These are phyloP conservation scores for Sturnira hondurensis DNA, from an alignment of 2,113 vertebrate species.

Conservation along the genomic window DNA sequence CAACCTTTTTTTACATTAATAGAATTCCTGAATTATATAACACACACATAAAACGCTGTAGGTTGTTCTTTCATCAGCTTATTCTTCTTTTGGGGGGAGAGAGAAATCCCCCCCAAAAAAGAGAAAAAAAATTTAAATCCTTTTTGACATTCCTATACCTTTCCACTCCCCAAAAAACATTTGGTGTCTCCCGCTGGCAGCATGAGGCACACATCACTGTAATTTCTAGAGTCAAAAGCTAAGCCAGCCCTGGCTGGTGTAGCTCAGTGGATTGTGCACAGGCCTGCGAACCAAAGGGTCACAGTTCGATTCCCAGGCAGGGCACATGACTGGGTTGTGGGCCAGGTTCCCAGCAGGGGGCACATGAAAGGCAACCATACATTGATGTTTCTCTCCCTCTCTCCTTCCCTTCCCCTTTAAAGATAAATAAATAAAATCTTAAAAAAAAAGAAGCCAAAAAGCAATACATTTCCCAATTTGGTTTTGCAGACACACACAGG, in stretches of 20 bases:
- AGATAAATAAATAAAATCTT: too few relatives aligned
- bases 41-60: neutral
- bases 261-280: too few relatives aligned
- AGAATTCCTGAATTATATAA: slow-evolving; percentile 14
- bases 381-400: too few relatives aligned
- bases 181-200: slow-evolving; percentile 37
- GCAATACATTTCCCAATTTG: neutral
- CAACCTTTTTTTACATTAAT: neutral
- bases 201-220: neutral
- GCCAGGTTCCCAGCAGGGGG: too few relatives aligned
- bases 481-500: neutral
- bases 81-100: neutral
- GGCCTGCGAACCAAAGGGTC: too few relatives aligned
- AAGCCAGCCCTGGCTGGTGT: too few relatives aligned
- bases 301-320: too few relatives aligned
- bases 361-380: too few relatives aligned
- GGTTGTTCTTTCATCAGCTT: neutral
- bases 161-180: neutral
- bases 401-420: too few relatives aligned
- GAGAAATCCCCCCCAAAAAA: neutral
- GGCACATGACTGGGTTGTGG: too few relatives aligned
- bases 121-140: neutral
- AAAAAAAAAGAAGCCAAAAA: too few relatives aligned
- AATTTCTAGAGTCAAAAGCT: neutral
- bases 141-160: neutral